phyloP scores from a whole-genome alignment of 2,113 vertebrate species.

The Phyllostomus hastatus region DNA sequence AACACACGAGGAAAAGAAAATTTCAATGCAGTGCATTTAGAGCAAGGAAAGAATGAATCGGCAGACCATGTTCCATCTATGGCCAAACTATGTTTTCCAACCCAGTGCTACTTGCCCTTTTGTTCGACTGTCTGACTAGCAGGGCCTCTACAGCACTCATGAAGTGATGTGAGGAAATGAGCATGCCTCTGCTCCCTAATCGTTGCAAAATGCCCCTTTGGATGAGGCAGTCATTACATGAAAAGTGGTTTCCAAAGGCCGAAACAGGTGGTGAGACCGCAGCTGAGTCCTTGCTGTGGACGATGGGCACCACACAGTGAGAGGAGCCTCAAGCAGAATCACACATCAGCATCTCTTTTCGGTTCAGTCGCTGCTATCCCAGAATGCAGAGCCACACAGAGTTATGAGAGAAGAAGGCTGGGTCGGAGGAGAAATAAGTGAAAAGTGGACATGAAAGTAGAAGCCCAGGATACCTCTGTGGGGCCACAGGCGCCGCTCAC shows the following conservation, averaged over 20 bases:
- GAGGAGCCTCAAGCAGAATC: not conserved
- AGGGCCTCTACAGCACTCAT: not conserved
- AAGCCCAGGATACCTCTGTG: not conserved
- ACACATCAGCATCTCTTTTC: not conserved
- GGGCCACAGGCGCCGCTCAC: not conserved
- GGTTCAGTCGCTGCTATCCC: not conserved
- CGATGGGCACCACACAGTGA: not conserved
- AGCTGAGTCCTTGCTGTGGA: not conserved
- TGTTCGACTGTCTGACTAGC: not conserved
- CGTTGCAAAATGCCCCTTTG: not conserved
- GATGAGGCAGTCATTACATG: not conserved
- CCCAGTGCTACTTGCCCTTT: not conserved
- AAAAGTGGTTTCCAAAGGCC: not conserved
- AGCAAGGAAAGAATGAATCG: slow-evolving; percentile 34
- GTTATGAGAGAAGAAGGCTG: not conserved
- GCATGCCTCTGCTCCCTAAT: not conserved
- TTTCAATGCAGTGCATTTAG: slow-evolving; percentile 13
- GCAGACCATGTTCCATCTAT: not conserved
- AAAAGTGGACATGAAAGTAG: not conserved
- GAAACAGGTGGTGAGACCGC: not conserved
- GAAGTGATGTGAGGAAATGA: not conserved
- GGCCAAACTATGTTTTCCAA: not conserved
- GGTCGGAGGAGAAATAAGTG: not conserved
- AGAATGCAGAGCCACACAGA: not conserved
- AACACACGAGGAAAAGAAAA: slow-evolving; percentile 47